Evolutionary conservation across 1,140 invertebrate species (phyloP).

Genomic region (Orius insidiosus): DNA sequence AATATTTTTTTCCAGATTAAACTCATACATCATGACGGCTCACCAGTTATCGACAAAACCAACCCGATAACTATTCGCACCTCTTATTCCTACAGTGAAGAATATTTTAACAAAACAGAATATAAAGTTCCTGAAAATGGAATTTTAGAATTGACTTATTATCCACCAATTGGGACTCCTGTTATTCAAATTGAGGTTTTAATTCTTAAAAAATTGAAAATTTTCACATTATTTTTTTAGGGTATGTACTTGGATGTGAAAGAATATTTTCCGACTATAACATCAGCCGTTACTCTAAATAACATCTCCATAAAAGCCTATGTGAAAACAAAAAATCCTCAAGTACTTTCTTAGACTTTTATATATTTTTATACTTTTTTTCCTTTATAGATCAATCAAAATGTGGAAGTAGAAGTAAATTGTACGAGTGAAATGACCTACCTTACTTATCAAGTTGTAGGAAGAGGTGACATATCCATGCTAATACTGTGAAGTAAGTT

Average conservation of each 20-base stretch:
- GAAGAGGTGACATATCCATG: slow-evolving; percentile 68
- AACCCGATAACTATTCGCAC: slow-evolving; percentile 45
- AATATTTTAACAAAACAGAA: slow-evolving; percentile 31
- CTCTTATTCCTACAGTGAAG: slow-evolving; percentile 46
- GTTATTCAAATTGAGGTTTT: slow-evolving; percentile 41
- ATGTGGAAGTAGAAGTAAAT: slow-evolving; percentile 64
- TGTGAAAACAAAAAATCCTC: slow-evolving; percentile 46
- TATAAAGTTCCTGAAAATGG: slow-evolving; percentile 45
- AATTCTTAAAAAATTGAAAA: background rate
- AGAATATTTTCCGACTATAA: slow-evolving; percentile 61
- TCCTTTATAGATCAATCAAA: slow-evolving; percentile 38
- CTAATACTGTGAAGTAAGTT: slow-evolving; percentile 37
- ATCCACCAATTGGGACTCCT: slow-evolving; percentile 35
- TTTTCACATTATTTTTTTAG: slow-evolving; percentile 27
- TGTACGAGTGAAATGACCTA: slow-evolving; percentile 62
- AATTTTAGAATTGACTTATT: slow-evolving; percentile 53
- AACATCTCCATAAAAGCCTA: slow-evolving; percentile 57
- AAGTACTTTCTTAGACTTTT: slow-evolving; percentile 24
- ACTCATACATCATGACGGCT: slow-evolving; percentile 55
- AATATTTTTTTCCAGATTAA: slow-evolving; percentile 34
- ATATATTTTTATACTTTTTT: slow-evolving; percentile 13
- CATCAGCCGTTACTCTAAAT: slow-evolving; percentile 49
- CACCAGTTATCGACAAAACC: slow-evolving; percentile 40
- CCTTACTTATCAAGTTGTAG: slow-evolving; percentile 66
- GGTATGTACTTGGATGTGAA: slow-evolving; percentile 50